A percentile compares a stretch with the other conserved stretches of the same genome.
Evolutionary conservation across 2,113 vertebrate species (phyloP).

Genomic region (Alces alces): DNA sequence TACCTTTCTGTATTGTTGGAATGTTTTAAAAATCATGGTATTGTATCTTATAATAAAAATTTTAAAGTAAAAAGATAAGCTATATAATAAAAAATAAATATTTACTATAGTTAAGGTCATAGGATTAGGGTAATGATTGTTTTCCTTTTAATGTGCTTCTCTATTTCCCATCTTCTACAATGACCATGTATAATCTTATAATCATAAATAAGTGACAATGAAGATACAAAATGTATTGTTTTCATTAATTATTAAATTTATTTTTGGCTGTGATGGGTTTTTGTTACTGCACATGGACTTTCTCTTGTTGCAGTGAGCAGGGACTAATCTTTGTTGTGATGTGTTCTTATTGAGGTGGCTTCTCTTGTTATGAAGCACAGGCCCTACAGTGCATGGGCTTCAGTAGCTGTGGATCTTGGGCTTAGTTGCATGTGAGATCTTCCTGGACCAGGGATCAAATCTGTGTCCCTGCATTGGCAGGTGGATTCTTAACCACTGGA

Average conservation of each 20-base stretch:
- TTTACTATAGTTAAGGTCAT: neutral
- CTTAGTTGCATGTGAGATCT: neutral
- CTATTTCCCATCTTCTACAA: neutral
- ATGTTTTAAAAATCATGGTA: neutral
- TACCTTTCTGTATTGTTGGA: neutral
- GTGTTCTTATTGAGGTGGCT: neutral
- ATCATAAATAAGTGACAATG: constrained; percentile 4
- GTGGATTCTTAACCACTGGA: neutral
- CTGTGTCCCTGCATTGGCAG: neutral
- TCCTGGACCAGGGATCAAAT: neutral
- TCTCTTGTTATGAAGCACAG: neutral
- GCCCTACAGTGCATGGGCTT: neutral
- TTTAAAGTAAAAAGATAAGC: neutral
- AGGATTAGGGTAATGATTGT: neutral
- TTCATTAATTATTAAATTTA: neutral
- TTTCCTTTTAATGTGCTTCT: neutral
- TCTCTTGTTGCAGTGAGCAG: neutral
- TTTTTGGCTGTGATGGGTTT: neutral
- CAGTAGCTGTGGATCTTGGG: neutral
- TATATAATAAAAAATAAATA: neutral
- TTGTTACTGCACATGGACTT: neutral
- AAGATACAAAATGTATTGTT: neutral
- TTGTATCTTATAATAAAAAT: neutral
- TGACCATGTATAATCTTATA: neutral
- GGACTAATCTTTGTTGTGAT: neutral